Conservation (phyloP, 2,797 vertebrate species). For the Nyctibius grandis region DNA sequence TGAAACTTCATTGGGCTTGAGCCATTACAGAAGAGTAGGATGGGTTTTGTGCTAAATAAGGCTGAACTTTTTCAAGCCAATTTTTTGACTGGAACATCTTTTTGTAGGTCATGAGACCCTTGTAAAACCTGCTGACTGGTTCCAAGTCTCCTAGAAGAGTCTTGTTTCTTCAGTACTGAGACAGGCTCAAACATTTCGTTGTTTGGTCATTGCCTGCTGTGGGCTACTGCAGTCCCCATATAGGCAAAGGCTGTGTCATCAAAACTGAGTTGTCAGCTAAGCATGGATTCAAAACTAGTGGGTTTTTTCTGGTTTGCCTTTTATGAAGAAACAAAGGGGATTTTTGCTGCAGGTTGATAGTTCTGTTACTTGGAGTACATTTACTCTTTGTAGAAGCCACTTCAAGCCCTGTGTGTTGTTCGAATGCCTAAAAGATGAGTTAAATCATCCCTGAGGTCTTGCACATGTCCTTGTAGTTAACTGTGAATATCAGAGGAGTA, state of each 20-base stretch:
- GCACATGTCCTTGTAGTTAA: not conserved
- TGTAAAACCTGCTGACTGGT: not conserved
- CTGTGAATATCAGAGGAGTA: not conserved
- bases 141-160: not conserved
- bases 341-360: not conserved
- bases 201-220: not conserved
- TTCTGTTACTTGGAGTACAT: accelerated
- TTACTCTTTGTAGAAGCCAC: not conserved
- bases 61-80: not conserved
- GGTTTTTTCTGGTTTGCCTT: not conserved
- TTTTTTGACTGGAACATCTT: not conserved
- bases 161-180: not conserved
- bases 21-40: not conserved
- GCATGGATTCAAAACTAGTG: not conserved
- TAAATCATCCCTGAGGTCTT: not conserved
- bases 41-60: not conserved
- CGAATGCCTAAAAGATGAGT: not conserved
- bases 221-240: not conserved
- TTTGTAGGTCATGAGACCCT: not conserved
- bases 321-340: not conserved
- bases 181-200: not conserved
- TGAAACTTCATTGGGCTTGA: not conserved
- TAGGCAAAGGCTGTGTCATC: not conserved
- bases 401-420: not conserved
- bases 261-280: not conserved